These are phyloP conservation scores for Porites australiensis DNA, from an alignment of 64 coral and sea anemone genomes.

Conservation along the genomic window DNA sequence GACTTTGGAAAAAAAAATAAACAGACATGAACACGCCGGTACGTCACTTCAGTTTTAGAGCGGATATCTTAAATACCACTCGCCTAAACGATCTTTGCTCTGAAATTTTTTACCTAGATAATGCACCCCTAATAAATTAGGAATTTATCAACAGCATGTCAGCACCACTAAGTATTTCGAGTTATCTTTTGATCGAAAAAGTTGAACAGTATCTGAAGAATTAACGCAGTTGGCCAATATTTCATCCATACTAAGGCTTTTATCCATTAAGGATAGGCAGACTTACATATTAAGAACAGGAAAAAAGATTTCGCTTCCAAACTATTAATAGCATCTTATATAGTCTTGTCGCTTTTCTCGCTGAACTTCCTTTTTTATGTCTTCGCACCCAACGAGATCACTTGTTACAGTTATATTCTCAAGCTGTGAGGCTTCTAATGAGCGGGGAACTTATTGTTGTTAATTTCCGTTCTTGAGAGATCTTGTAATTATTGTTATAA, in stretches of 20 bases:
- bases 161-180: too few relatives aligned
- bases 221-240: background rate
- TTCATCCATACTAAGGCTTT: background rate
- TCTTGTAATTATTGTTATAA: background rate
- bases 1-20: too few relatives aligned
- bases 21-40: too few relatives aligned
- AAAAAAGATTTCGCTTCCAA: background rate
- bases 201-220: too few relatives aligned
- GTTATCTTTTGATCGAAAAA: too few relatives aligned
- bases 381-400: background rate
- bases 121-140: too few relatives aligned
- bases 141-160: too few relatives aligned
- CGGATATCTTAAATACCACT: too few relatives aligned
- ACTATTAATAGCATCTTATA: background rate
- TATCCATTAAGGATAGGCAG: background rate
- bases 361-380: background rate
- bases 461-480: background rate
- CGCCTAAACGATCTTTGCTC: too few relatives aligned
- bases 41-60: too few relatives aligned
- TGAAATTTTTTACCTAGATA: too few relatives aligned
- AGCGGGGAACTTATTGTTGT: background rate
- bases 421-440: constrained; percentile 3
- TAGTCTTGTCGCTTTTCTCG: background rate
- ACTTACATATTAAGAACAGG: background rate
- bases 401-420: background rate